Conservation (phyloP, 2,797 vertebrate genomes). For the Cottoperca gobio region DNA sequence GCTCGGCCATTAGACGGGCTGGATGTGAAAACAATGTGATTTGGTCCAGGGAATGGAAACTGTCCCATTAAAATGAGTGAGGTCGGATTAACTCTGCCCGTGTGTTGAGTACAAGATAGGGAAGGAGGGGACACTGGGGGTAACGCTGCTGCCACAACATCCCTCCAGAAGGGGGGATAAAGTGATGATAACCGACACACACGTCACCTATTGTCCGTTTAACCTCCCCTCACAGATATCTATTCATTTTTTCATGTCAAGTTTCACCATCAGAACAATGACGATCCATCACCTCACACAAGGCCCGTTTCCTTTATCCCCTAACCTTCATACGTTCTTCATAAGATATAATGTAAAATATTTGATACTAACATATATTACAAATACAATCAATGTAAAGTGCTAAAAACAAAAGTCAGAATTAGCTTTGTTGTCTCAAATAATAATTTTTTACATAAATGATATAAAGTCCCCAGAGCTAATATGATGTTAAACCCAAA, state of each 20-base stretch:
- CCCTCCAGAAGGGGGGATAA: slow-evolving; percentile 42
- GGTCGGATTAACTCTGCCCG: slow-evolving; percentile 52
- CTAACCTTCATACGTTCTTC: not conserved
- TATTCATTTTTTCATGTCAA: slow-evolving; percentile 25
- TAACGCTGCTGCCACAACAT: slow-evolving; percentile 11
- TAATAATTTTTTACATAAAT: not conserved
- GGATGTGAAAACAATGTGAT: slow-evolving; percentile 66
- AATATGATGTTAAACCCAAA: not conserved
- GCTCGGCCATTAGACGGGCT: slow-evolving; percentile 32
- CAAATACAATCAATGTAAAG: not conserved
- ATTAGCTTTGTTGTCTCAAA: not conserved
- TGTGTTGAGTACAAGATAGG: slow-evolving; percentile 23
- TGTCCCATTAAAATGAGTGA: slow-evolving; percentile 78
- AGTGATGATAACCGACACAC: slow-evolving; percentile 37
- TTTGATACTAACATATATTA: not conserved
- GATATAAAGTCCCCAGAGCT: not conserved
- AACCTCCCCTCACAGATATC: slow-evolving; percentile 34
- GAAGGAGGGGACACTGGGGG: not conserved
- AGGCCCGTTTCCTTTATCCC: not conserved
- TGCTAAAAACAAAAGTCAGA: not conserved
- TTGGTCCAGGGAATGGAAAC: slow-evolving; percentile 57
- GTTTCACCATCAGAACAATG: slow-evolving; percentile 27
- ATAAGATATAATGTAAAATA: not conserved
- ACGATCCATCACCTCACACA: slow-evolving; percentile 2
- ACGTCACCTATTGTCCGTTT: slow-evolving; percentile 46